These are phyloP conservation scores for Neopelma chrysocephalum DNA, from an alignment of 2,797 vertebrate genomes.

Conservation along the genomic window DNA sequence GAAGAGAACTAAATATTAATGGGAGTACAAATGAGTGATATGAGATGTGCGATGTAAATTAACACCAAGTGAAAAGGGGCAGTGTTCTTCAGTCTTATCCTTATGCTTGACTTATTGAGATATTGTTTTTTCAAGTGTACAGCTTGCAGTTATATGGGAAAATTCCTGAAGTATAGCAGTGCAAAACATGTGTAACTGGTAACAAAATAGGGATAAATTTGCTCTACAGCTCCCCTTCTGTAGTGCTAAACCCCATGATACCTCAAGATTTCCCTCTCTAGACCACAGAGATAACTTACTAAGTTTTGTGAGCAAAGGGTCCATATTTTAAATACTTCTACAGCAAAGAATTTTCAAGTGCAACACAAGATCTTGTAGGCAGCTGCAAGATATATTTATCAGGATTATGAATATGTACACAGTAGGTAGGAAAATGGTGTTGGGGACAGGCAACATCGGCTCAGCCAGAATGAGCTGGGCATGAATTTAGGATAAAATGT, in stretches of 20 bases:
- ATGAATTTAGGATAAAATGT: background rate
- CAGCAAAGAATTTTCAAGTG: background rate
- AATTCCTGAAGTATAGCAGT: background rate
- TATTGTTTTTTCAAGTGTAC: background rate
- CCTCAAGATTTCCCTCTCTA: background rate
- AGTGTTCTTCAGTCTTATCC: background rate
- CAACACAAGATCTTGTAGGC: background rate
- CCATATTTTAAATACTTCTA: background rate
- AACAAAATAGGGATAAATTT: background rate
- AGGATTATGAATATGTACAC: fast-evolving
- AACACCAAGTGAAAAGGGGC: background rate
- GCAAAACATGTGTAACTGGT: background rate
- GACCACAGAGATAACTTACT: background rate
- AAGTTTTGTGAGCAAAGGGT: background rate
- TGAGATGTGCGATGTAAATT: background rate
- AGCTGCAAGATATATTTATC: background rate
- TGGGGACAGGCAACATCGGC: background rate
- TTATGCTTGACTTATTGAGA: background rate
- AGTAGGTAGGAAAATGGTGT: background rate
- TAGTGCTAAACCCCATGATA: background rate
- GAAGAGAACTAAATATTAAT: background rate
- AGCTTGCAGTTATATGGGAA: background rate
- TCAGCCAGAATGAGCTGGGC: background rate
- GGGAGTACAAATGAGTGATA: background rate
- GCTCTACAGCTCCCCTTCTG: background rate